A percentile compares a stretch with the other conserved stretches of the same genome.
Evolutionary conservation across 2,113 vertebrate genomes (phyloP).

Genomic region (Sinocyclocheilus anshuiensis): DNA sequence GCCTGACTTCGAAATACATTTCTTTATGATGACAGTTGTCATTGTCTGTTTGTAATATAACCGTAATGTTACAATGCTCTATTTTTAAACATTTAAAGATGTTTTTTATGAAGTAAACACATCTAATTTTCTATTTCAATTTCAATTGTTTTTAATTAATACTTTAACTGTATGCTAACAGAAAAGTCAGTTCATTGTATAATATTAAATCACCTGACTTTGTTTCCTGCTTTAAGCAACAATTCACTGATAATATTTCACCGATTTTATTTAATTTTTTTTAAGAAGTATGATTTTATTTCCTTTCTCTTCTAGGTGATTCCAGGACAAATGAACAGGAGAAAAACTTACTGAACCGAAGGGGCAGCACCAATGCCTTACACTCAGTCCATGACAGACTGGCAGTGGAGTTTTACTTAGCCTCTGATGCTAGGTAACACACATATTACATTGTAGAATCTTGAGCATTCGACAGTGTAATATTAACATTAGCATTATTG

Average conservation of each 20-base stretch:
- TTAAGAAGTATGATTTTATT: not conserved
- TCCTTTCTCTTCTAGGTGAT: slow-evolving; percentile 60
- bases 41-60: too few relatives aligned
- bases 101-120: not conserved
- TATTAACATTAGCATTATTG: not conserved
- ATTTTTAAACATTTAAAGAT: not conserved
- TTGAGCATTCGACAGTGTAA: not conserved
- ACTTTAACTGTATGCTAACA: not conserved
- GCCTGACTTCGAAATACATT: not conserved
- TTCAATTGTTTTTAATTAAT: not conserved
- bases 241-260: not conserved
- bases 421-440: slow-evolving; percentile 90
- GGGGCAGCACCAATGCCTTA: slow-evolving; percentile 79
- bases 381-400: slow-evolving; percentile 81
- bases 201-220: not conserved
- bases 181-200: not conserved
- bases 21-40: too few relatives aligned
- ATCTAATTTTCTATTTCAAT: not conserved
- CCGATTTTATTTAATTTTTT: not conserved
- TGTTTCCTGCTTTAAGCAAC: not conserved
- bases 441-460: not conserved
- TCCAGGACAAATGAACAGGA: slow-evolving; percentile 61
- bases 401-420: slow-evolving; percentile 94
- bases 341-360: slow-evolving; percentile 75
- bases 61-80: not conserved